A percentile compares a stretch with the other conserved stretches of the same genome.
phyloP scores from a whole-genome alignment of 2,113 vertebrate genomes.

The Climacteris rufus region DNA sequence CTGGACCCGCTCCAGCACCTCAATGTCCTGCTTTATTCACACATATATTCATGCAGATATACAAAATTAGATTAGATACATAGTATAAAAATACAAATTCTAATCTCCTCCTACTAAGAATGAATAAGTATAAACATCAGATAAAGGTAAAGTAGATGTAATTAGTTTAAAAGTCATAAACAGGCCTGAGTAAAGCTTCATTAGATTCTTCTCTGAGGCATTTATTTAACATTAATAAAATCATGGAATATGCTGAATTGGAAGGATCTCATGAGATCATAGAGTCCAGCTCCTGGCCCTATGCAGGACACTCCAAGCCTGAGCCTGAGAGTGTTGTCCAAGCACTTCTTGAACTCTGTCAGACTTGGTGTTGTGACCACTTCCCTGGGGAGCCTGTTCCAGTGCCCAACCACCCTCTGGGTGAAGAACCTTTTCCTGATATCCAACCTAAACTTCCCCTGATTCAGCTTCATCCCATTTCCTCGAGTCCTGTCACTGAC shows the following conservation, averaged over 20 bases:
- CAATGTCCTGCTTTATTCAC: background rate
- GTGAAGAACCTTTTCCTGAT: background rate
- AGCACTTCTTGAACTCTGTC: background rate
- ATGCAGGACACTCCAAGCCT: background rate
- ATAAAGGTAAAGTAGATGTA: background rate
- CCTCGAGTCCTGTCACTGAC: background rate
- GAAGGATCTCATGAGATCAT: background rate
- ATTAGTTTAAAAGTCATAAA: conserved; percentile 15
- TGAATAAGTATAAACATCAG: background rate
- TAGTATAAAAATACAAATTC: background rate
- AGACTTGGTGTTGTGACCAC: background rate
- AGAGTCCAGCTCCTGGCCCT: background rate
- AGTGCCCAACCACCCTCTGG: background rate
- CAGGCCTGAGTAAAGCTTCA: background rate
- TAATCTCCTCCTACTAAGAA: background rate
- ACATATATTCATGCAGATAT: background rate
- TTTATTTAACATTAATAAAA: conserved; percentile 18
- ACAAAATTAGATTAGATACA: background rate
- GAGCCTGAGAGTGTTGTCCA: background rate
- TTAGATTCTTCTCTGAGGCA: background rate
- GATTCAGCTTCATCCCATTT: background rate
- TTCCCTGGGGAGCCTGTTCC: background rate
- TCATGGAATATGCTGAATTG: background rate
- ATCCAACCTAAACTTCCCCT: background rate
- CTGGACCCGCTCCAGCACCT: background rate